Conservation (phyloP, 2,797 vertebrate genomes). For the Cyclopterus lumpus region DNA sequence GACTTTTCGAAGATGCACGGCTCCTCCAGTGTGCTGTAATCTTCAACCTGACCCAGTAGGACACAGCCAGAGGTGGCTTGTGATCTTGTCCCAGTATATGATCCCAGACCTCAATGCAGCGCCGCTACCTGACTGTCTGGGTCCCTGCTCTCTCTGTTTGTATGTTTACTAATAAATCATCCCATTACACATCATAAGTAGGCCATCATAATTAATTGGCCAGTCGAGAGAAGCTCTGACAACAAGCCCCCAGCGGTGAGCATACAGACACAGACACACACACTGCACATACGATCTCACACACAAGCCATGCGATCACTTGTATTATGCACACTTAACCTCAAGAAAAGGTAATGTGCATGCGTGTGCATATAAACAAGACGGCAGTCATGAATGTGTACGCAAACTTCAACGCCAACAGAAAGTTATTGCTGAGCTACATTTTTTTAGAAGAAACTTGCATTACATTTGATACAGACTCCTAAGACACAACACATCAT, state of each 20-base stretch:
- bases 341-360: slow-evolving; percentile 1
- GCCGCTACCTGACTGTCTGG: slow-evolving; percentile 69
- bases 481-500: not conserved
- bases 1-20: slow-evolving; percentile 22
- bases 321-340: slow-evolving; percentile 22
- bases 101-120: slow-evolving; percentile 56
- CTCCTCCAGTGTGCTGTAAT: slow-evolving; percentile 34
- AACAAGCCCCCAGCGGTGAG: slow-evolving; percentile 79
- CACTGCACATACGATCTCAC: slow-evolving; percentile 36
- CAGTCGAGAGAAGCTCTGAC: slow-evolving; percentile 84
- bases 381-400: slow-evolving; percentile 26
- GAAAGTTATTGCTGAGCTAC: slow-evolving; percentile 12
- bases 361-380: slow-evolving; percentile 20
- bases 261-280: slow-evolving; percentile 54
- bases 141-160: slow-evolving; percentile 78
- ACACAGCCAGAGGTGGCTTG: slow-evolving; percentile 73
- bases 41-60: slow-evolving; percentile 53
- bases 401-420: not conserved
- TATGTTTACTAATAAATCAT: slow-evolving; percentile 89
- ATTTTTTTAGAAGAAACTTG: slow-evolving; percentile 4
- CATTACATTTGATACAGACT: not conserved
- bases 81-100: slow-evolving; percentile 75
- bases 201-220: slow-evolving; percentile 89
- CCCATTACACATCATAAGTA: slow-evolving; percentile 89
- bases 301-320: slow-evolving; percentile 26